phyloP scores from a whole-genome alignment of 2,888 invertebrate species.

The Formica aserva region DNA sequence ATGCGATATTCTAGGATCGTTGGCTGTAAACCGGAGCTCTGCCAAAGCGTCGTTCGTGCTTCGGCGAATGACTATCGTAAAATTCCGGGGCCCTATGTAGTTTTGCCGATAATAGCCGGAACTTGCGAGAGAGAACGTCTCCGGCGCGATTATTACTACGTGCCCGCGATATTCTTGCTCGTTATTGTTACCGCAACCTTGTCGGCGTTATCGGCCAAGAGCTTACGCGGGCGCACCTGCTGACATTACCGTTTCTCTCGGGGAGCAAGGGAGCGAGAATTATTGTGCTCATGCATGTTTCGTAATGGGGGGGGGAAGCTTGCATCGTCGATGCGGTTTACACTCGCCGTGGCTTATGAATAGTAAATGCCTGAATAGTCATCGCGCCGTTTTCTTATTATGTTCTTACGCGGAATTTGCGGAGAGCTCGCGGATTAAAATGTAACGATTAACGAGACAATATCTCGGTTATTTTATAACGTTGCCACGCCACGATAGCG shows the following conservation, averaged over 20 bases:
- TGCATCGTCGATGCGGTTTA: slow-evolving; percentile 33
- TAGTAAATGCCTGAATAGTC: slow-evolving; percentile 14
- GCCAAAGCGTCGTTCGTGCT: background rate
- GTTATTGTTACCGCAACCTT: slow-evolving; percentile 40
- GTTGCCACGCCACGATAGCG: background rate
- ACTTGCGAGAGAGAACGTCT: slow-evolving; percentile 10
- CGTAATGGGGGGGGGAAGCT: slow-evolving; percentile 19
- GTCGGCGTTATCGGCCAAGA: slow-evolving; percentile 12
- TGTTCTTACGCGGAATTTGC: background rate
- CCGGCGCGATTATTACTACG: slow-evolving; percentile 35
- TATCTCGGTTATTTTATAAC: background rate
- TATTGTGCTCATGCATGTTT: slow-evolving; percentile 22
- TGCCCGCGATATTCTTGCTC: slow-evolving; percentile 31
- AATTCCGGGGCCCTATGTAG: slow-evolving; percentile 9
- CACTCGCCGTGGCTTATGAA: slow-evolving; percentile 32
- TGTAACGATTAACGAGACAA: background rate
- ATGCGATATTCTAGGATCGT: slow-evolving; percentile 32
- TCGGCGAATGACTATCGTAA: slow-evolving; percentile 35
- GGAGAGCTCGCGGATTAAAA: slow-evolving; percentile 8
- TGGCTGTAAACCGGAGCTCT: slow-evolving; percentile 17
- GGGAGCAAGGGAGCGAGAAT: background rate
- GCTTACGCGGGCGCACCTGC: slow-evolving; percentile 34
- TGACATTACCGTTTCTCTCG: background rate
- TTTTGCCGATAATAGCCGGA: slow-evolving; percentile 35
- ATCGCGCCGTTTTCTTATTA: background rate